Evolutionary conservation across 1,140 invertebrate genomes (phyloP), one percentile per base, ranked within the genome.

Genomic region (Macrosteles quadrilineatus): DNA sequence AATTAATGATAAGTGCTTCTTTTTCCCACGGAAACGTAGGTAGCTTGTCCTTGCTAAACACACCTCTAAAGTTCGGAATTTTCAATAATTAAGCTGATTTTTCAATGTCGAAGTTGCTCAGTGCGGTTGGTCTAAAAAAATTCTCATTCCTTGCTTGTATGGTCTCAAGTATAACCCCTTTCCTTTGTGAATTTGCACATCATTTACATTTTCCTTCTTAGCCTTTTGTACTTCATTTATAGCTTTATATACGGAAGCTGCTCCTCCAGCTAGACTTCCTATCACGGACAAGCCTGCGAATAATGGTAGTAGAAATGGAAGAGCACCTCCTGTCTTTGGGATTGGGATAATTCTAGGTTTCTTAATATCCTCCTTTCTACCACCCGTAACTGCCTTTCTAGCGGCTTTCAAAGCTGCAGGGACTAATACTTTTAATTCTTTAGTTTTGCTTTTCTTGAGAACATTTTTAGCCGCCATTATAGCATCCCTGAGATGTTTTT

Each of bases 1-100:
- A 45, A 72, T 80, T 80, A n/a, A 79, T 50, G 25, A 79, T 76
- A 3, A 69, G 75, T 27, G 57, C 66, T 75, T 79, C 77, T 59
- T 64, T 9, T 69, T 72, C 68, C 2, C 45, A 63, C 6, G 78
- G 76, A 47, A 73, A 72, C 27, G 31, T 29, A 31, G 17, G 27
- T 11, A 74, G 50, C 47, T 11, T 67, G 40, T 74, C 69, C 23
- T 67, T 40, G 27, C 62, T 71, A 27, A 71, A 73, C 2, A 73
- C 70, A 1, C 72, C 69, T 30, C 70, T 47, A 68, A 74, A 74
- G 53, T 32, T 19, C 4, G 63, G 55, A 19, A 73, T 70, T 23
- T 40, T 25, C 30, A 66, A 29, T 17, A 65, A 43, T 29, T 31
- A 27, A 12, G 62, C 40, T 25, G 23, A 43, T 40, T 47, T 25